A percentile compares a stretch with the other conserved stretches of the same genome.
phyloP scores from a whole-genome alignment of 2,888 invertebrate species.

The Fragum fragum region DNA sequence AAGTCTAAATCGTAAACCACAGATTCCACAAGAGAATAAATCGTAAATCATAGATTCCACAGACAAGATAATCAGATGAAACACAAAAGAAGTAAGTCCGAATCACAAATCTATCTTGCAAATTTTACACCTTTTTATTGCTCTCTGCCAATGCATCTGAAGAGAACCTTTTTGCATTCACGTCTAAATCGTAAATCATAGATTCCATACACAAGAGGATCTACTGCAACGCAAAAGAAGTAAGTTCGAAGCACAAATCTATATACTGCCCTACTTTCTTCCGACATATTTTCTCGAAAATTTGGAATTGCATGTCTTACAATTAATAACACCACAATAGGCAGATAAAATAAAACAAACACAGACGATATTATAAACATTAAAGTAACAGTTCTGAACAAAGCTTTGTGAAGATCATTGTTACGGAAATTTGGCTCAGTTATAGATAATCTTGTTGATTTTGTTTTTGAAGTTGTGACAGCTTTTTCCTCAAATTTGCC shows the following conservation, averaged over 20 bases:
- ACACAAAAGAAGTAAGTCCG: slow-evolving; percentile 69
- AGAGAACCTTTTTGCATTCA: background rate
- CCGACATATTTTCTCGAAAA: slow-evolving; percentile 57
- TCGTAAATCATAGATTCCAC: slow-evolving; percentile 25
- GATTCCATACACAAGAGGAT: slow-evolving; percentile 71
- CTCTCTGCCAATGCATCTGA: background rate
- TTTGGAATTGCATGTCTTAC: slow-evolving; percentile 40
- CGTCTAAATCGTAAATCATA: background rate
- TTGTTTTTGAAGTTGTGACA: background rate
- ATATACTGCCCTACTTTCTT: slow-evolving; percentile 54
- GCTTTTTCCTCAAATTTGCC: background rate
- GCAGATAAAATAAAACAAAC: slow-evolving; percentile 65
- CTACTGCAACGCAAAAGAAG: slow-evolving; percentile 72
- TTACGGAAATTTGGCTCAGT: background rate
- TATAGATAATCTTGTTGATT: background rate
- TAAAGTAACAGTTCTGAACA: slow-evolving; percentile 63
- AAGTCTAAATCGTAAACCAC: no score
- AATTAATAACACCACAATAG: slow-evolving; percentile 60
- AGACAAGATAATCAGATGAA: slow-evolving; percentile 74
- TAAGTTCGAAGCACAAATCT: slow-evolving; percentile 67
- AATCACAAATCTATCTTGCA: slow-evolving; percentile 65
- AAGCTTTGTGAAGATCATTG: background rate
- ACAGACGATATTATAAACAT: slow-evolving; percentile 68
- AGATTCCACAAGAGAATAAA: no score
- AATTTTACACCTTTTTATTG: no score